A percentile compares a stretch with the other conserved stretches of the same genome.
Evolutionary conservation across 2,797 vertebrate species (phyloP).

Genomic region (Esox masquinongy): DNA sequence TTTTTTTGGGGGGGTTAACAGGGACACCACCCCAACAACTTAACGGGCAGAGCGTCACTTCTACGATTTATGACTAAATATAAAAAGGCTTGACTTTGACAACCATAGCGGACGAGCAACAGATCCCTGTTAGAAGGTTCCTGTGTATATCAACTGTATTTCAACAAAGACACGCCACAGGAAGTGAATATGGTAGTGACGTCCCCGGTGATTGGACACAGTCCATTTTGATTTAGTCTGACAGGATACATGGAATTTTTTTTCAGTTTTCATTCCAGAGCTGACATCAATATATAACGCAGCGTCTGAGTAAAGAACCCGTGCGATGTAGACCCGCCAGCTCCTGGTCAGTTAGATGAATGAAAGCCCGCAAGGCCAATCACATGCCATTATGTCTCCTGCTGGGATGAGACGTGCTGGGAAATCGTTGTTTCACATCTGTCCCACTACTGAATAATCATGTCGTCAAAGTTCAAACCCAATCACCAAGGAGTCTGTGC

Average conservation of each 20-base stretch:
- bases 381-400: slow-evolving; percentile 22
- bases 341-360: slow-evolving; percentile 17
- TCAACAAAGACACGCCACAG: slow-evolving; percentile 34
- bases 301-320: slow-evolving; percentile 14
- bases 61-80: slow-evolving; percentile 39
- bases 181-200: slow-evolving; percentile 16
- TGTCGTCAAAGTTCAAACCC: neutral
- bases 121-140: slow-evolving; percentile 4
- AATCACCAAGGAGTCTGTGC: neutral
- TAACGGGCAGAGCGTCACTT: neutral
- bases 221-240: slow-evolving; percentile 18
- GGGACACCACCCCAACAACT: too few relatives aligned
- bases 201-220: slow-evolving; percentile 34
- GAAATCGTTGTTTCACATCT: slow-evolving; percentile 29
- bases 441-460: neutral
- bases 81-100: slow-evolving; percentile 26
- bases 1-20: too few relatives aligned
- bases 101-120: slow-evolving; percentile 34
- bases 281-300: slow-evolving; percentile 10
- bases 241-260: slow-evolving; percentile 4
- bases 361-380: slow-evolving; percentile 20
- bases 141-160: slow-evolving; percentile 30
- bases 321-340: neutral
- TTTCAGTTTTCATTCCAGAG: neutral
- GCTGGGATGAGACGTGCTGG: slow-evolving; percentile 38